These are phyloP conservation scores for Hoplostethus atlanticus DNA, from an alignment of 2,797 vertebrate genomes.

Conservation along the genomic window DNA sequence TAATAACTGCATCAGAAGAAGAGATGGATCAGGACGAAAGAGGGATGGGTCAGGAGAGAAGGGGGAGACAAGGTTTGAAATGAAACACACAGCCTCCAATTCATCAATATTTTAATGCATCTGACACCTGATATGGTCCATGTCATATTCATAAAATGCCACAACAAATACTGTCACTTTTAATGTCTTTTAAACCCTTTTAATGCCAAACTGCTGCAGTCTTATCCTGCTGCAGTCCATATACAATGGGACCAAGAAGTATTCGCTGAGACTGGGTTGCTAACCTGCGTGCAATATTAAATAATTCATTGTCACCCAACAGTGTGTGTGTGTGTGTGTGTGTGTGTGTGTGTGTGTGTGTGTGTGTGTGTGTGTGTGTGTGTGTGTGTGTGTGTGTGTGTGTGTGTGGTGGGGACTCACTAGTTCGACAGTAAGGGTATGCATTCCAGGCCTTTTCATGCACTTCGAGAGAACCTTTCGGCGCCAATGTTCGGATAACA, in stretches of 20 bases:
- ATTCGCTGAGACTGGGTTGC: background rate
- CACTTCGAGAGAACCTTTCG: slow-evolving; percentile 90
- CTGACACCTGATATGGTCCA: too few species aligned
- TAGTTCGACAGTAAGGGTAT: slow-evolving; percentile 95
- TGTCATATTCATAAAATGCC: background rate
- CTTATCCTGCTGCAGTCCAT: background rate
- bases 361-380: background rate
- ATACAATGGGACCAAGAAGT: background rate
- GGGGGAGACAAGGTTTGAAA: slow-evolving; percentile 2
- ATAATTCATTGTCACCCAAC: slow-evolving; percentile 2
- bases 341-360: background rate
- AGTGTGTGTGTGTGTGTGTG: background rate
- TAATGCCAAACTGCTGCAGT: background rate
- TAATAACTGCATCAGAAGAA: slow-evolving; percentile 69
- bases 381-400: background rate
- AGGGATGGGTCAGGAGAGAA: slow-evolving; percentile 20
- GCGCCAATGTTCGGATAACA: slow-evolving; percentile 89
- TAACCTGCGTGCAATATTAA: background rate
- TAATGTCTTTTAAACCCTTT: background rate
- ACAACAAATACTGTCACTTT: background rate
- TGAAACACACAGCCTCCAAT: background rate
- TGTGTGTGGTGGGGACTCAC: slow-evolving; percentile 80
- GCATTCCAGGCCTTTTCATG: slow-evolving; percentile 99
- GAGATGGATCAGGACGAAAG: background rate
- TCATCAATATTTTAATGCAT: background rate